These are phyloP conservation scores for Amphipyra berbera DNA, from an alignment of 2,888 invertebrate genomes.

Conservation along the genomic window DNA sequence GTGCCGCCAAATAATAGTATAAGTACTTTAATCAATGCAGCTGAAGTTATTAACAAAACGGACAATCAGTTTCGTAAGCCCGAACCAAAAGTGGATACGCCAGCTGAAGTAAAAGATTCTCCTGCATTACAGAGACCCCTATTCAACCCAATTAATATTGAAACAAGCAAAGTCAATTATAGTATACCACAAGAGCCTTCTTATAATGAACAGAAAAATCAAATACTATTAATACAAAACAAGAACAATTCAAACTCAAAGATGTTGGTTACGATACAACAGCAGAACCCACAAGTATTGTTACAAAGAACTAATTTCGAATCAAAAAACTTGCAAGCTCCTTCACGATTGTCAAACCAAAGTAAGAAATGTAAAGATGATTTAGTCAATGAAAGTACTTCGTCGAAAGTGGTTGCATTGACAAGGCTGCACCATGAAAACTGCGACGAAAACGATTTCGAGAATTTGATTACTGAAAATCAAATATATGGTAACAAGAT, in stretches of 20 bases:
- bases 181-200: constrained; percentile 74
- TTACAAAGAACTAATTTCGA: constrained; percentile 80
- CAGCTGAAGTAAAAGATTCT: constrained; percentile 66
- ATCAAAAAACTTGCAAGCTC: constrained; percentile 87
- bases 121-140: constrained; percentile 61
- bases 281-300: constrained; percentile 80
- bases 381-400: constrained; percentile 70
- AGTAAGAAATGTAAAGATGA: constrained; percentile 84
- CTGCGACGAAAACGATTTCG: constrained; percentile 88
- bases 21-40: constrained; percentile 77
- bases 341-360: constrained; percentile 84
- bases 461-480: constrained; percentile 89
- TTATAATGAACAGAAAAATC: constrained; percentile 79
- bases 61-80: constrained; percentile 74
- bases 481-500: constrained; percentile 89
- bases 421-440: constrained; percentile 86
- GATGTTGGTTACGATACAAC: constrained; percentile 81
- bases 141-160: constrained; percentile 75
- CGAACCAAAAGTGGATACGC: constrained; percentile 68
- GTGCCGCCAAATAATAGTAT: constrained; percentile 66
- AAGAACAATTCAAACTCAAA: constrained; percentile 77
- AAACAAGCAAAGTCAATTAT: constrained; percentile 71
- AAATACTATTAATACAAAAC: constrained; percentile 82
- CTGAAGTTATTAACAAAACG: constrained; percentile 79
- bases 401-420: constrained; percentile 85